A percentile compares a stretch with the other conserved stretches of the same genome.
These are phyloP conservation scores for Napeogenes inachia DNA, from an alignment of 2,888 invertebrate genomes.

Conservation along the genomic window DNA sequence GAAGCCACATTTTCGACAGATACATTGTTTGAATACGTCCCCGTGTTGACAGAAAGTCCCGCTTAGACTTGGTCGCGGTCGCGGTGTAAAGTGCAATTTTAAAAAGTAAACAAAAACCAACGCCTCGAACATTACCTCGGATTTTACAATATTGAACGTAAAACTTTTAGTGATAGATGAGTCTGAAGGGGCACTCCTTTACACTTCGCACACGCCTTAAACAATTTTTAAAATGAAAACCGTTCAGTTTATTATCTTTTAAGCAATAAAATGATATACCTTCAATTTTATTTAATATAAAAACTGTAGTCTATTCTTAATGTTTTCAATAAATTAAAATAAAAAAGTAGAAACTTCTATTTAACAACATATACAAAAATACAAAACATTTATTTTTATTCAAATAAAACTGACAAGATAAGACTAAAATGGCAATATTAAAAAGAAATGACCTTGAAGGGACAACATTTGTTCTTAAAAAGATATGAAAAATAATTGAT, in stretches of 20 bases:
- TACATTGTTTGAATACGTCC: slow-evolving; percentile 69
- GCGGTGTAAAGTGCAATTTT: slow-evolving; percentile 76
- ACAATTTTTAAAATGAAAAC: not conserved
- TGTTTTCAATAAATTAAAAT: no score
- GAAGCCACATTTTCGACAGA: slow-evolving; percentile 59
- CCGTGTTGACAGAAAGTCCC: slow-evolving; percentile 62
- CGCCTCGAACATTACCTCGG: slow-evolving; percentile 42
- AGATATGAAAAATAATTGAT: slow-evolving; percentile 13
- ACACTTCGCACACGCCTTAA: not conserved
- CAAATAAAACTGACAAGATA: no score
- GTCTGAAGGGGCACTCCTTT: slow-evolving; percentile 6
- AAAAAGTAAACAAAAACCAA: slow-evolving; percentile 73
- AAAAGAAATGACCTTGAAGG: not conserved
- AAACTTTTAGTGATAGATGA: slow-evolving; percentile 7
- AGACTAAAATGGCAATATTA: not conserved
- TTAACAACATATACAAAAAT: no score
- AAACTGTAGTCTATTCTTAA: no score
- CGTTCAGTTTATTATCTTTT: not conserved
- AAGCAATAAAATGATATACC: not conserved
- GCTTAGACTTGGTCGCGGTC: slow-evolving; percentile 58
- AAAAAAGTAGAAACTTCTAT: no score
- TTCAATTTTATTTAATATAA: no score
- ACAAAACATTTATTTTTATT: no score
- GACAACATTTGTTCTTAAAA: not conserved
- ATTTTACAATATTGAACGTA: slow-evolving; percentile 9